Evolutionary conservation across 2,888 invertebrate genomes (phyloP).

Genomic region (Sialis fuliginosa): DNA sequence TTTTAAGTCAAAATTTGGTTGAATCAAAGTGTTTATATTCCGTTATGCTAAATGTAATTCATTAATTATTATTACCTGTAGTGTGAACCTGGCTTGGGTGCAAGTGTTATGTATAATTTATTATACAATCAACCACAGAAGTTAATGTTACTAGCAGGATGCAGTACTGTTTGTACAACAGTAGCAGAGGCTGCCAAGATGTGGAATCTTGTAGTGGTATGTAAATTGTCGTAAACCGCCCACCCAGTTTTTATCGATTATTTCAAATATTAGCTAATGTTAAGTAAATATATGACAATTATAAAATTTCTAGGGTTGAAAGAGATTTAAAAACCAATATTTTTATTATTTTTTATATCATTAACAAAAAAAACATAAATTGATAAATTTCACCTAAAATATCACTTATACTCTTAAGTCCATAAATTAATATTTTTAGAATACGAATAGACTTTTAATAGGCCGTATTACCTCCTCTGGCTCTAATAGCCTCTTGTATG

Average conservation of each 20-base stretch:
- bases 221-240: conserved; percentile 24
- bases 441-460: no score
- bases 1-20: no score
- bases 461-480: no score
- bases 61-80: conserved; percentile 28
- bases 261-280: background rate
- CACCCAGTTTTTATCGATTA: background rate
- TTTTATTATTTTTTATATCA: background rate
- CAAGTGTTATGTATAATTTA: conserved; percentile 96
- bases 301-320: no score
- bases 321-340: no score
- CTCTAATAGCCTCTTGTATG: no score
- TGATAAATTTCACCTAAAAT: no score
- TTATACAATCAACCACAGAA: conserved; percentile 92
- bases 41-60: background rate
- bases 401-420: no score
- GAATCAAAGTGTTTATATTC: no score
- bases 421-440: no score
- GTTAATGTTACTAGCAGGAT: conserved; percentile 85
- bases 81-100: conserved; percentile 97
- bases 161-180: conserved; percentile 96
- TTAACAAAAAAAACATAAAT: no score
- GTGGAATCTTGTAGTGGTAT: conserved; percentile 99
- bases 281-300: conserved; percentile 1
- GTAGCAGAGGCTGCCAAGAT: conserved; percentile 98